Base-by-base conservation (phyloP, 2,113 vertebrate genomes). In the Casuarius casuarius region DNA sequence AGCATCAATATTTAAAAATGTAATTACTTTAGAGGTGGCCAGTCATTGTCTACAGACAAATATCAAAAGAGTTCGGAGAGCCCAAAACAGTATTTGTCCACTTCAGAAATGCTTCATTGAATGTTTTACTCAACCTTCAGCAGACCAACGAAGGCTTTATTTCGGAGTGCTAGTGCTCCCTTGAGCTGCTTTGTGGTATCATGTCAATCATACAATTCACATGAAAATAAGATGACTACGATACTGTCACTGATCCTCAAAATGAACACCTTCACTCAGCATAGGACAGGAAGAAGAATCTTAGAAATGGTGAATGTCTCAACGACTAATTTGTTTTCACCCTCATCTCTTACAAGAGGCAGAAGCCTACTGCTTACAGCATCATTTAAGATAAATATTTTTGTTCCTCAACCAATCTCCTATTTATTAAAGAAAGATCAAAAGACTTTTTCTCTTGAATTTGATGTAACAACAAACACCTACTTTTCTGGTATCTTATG, bases 341-440 rank as follows among this genome's bases (percentile, higher is more conserved):
- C 52, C 80, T 92, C 74, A 82, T 72, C 82, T 92, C 61, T 65
- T 72, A 56, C 1, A 22, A 65, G 23, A 89, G 12, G 85, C 76
- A 87, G 61, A 90, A 85, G 72, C 29, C 38, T 68, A 74, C 76
- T 89, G 48, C 68, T 90, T 85, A 89, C 16, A 94, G 70, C 70
- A 87, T 82, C 84, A 75, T 54, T 89, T 58, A 79, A 73, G 80
- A 87, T 46, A 95, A 94, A 96, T 54, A 94, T 85, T 87, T 92
- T 92, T 67, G 73, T 89, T 92, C 74, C 83, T 52, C 51, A 94
- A 91, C 76, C 79, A 94, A 73, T 46, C 75, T 91, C 83, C 80
- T 92, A 62, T 93, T 94, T 94, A 95, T 66, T 52, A 73, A 91
- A 93, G 86, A 89, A 87, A 95, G 92, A 97, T 94, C 89, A 95